Evolutionary conservation across 1,140 invertebrate genomes (phyloP).

Genomic region (Microvelia longipes): DNA sequence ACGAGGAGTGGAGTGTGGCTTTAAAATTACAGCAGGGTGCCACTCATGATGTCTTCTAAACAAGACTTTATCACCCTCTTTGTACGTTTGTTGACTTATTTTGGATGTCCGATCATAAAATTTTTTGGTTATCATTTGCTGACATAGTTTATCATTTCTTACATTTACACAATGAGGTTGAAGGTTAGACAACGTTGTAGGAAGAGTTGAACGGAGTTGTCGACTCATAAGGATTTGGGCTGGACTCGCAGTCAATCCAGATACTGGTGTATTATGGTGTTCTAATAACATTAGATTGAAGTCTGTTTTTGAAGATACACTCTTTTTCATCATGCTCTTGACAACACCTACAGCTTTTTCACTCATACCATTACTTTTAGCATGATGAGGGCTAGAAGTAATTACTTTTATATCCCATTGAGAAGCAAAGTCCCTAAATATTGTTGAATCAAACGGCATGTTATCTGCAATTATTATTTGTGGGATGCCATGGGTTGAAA

Average conservation of each 20-base stretch:
- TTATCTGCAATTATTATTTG: conserved; percentile 12
- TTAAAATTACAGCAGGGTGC: neutral
- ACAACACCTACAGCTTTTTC: conserved; percentile 13
- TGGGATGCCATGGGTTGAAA: conserved; percentile 10
- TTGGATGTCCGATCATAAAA: neutral
- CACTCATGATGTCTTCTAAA: neutral
- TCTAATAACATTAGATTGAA: conserved; percentile 12
- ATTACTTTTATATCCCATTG: conserved; percentile 9
- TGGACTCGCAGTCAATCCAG: conserved; percentile 8
- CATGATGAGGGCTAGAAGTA: conserved; percentile 14
- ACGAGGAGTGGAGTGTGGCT: neutral
- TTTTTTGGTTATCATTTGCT: neutral
- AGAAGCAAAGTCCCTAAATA: conserved; percentile 8
- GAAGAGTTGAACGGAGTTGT: conserved; percentile 1
- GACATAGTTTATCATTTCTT: neutral
- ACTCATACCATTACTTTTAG: conserved; percentile 10
- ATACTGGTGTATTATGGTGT: conserved; percentile 11
- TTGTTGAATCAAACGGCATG: conserved; percentile 10
- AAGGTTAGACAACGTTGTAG: neutral
- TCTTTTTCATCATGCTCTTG: conserved; percentile 13
- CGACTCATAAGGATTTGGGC: conserved; percentile 9
- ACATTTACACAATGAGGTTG: neutral
- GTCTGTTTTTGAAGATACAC: conserved; percentile 4
- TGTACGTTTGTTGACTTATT: neutral
- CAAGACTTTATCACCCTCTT: neutral